These are phyloP conservation scores for Apodemia hepburni DNA, from an alignment of 2,888 invertebrate species.

Conservation along the genomic window DNA sequence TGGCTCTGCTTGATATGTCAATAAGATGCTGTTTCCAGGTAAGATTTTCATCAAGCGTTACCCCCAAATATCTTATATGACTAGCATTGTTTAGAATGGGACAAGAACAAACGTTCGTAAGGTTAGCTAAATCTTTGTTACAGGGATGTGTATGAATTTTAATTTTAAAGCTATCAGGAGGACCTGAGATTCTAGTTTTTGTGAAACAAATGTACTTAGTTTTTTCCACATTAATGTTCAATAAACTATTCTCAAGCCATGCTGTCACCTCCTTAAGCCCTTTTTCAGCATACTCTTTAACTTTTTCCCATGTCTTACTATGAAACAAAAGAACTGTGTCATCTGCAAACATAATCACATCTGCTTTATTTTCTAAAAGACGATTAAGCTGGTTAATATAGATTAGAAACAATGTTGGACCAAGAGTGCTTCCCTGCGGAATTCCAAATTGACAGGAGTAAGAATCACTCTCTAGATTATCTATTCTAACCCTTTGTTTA, in stretches of 20 bases:
- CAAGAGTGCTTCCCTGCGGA: background rate
- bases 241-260: background rate
- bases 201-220: background rate
- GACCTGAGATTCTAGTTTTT: background rate
- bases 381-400: background rate
- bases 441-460: background rate
- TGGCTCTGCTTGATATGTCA: background rate
- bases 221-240: background rate
- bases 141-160: background rate
- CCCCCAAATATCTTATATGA: background rate
- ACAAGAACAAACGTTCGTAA: background rate
- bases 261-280: background rate
- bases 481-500: background rate
- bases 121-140: background rate
- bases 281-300: background rate
- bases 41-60: background rate
- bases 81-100: background rate
- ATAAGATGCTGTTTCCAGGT: background rate
- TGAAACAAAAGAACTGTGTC: background rate
- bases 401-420: background rate
- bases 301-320: background rate
- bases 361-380: background rate
- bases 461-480: background rate
- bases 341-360: no score
- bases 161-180: background rate